phyloP scores from a whole-genome alignment of 2,888 invertebrate species.

The Chalcosyrphus nemorum region DNA sequence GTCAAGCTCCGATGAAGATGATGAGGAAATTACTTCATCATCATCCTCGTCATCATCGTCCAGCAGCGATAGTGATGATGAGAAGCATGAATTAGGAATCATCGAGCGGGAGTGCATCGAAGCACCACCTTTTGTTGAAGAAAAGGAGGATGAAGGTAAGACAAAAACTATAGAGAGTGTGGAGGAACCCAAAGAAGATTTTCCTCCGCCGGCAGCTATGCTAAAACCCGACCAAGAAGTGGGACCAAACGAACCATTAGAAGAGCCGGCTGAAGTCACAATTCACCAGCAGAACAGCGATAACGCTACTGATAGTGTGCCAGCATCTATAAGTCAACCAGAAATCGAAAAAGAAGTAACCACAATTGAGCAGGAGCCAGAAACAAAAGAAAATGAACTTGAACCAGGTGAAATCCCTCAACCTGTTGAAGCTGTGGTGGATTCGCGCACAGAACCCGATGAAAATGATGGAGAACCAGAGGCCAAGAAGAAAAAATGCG shows the following conservation, averaged over 20 bases:
- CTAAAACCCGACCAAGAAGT: background rate
- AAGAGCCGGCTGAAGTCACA: background rate
- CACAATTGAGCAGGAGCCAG: background rate
- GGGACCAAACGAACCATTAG: background rate
- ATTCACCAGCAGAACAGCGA: background rate
- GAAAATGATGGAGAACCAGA: conserved; percentile 40
- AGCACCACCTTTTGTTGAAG: background rate
- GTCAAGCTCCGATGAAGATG: conserved; percentile 31
- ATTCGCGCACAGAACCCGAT: background rate
- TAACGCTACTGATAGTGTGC: background rate
- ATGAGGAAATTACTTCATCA: conserved; percentile 1
- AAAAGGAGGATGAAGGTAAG: background rate
- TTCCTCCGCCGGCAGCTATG: background rate
- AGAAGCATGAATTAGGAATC: background rate
- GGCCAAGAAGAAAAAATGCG: conserved; percentile 26
- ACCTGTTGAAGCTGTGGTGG: background rate
- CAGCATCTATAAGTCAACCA: background rate
- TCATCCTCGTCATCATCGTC: conserved; percentile 34
- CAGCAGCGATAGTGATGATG: conserved; percentile 20
- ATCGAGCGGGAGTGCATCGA: background rate
- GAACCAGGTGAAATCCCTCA: background rate
- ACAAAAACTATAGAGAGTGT: background rate
- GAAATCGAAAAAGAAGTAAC: background rate
- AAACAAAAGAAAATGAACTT: background rate
- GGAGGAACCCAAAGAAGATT: background rate